Base-by-base conservation (phyloP, 2,113 vertebrate species). In the Cervus canadensis region DNA sequence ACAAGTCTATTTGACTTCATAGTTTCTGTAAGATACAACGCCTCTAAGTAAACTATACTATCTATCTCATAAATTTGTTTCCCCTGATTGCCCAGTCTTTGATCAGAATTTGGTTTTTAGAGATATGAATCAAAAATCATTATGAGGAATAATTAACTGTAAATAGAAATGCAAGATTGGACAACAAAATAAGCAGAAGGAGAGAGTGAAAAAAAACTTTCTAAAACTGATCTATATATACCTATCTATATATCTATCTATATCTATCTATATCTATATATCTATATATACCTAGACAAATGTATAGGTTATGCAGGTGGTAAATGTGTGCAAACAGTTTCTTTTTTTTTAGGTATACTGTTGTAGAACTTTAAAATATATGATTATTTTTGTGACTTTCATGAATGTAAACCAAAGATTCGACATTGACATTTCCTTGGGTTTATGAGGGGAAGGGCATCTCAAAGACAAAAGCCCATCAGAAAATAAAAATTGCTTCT, bases 401-500 rank as follows among this genome's bases (percentile, higher is more conserved):
- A 52, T 87, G 50, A 81, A 86, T 86, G 30, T 56, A 40, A 97
- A 90, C 17, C 54, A 52, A 64, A 88, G 11, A 2, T 92, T 97
- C 23, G 33, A 26, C 36, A 94, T 12, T 95, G 91, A 67, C 78
- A 79, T 98, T 97, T 64, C 59, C 28, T 88, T 96, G 81, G 83
- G 64, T 89, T 96, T 45, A 93, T 59, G 54, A 96, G 45, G 16
- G 48, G 43, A 97, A 97, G 95, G 93, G 3, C 88, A 86, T 95
- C 89, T 97, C 76, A 98, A 98, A 98, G 96, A 93, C 97, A 97
- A 97, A 97, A 95, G 11, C 43, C 74, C 90, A 87, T 88, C 84
- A 83, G 87, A 96, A 95, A 96, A 97, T 94, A 96, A 45, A 97
- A 96, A 98, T 97, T 82, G 59, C 94, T 84, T 96, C 33, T 48